phyloP scores from a whole-genome alignment of 2,888 invertebrate genomes.

The Hecatera dysodea region DNA sequence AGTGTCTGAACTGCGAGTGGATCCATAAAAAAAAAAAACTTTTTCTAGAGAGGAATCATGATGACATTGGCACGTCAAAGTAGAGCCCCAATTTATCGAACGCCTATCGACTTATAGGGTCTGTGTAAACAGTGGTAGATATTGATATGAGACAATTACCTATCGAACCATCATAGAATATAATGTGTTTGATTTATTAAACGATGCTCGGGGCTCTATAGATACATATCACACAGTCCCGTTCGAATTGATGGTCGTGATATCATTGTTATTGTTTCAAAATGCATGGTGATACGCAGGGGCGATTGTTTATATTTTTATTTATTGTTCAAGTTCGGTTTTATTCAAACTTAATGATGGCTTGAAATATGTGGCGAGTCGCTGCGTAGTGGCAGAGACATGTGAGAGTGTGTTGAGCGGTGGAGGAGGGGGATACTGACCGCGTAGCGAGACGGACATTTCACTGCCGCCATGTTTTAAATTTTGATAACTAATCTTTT shows the following conservation, averaged over 20 bases:
- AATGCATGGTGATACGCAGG: slow-evolving; percentile 44
- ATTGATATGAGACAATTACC: slow-evolving; percentile 86
- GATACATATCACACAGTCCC: slow-evolving; percentile 68
- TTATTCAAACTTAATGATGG: neutral
- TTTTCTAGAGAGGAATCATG: neutral
- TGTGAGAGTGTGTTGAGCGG: neutral
- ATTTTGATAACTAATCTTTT: neutral
- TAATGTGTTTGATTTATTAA: slow-evolving; percentile 89
- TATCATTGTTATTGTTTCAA: slow-evolving; percentile 75
- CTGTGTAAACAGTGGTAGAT: slow-evolving; percentile 84
- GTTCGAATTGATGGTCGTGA: slow-evolving; percentile 73
- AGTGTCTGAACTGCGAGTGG: no score
- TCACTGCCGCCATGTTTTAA: neutral
- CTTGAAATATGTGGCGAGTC: neutral
- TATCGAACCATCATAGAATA: slow-evolving; percentile 84
- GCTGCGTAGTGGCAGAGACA: neutral
- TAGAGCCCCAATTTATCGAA: neutral
- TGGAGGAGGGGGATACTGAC: neutral
- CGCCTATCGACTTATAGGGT: slow-evolving; percentile 77
- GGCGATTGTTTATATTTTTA: slow-evolving; percentile 49
- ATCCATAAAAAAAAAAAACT: no score
- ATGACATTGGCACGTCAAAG: neutral
- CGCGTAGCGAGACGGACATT: neutral
- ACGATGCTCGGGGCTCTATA: slow-evolving; percentile 72
- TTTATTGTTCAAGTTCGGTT: neutral